Base-by-base conservation (phyloP, 2,888 invertebrate genomes). In the Adelphocoris suturalis region DNA sequence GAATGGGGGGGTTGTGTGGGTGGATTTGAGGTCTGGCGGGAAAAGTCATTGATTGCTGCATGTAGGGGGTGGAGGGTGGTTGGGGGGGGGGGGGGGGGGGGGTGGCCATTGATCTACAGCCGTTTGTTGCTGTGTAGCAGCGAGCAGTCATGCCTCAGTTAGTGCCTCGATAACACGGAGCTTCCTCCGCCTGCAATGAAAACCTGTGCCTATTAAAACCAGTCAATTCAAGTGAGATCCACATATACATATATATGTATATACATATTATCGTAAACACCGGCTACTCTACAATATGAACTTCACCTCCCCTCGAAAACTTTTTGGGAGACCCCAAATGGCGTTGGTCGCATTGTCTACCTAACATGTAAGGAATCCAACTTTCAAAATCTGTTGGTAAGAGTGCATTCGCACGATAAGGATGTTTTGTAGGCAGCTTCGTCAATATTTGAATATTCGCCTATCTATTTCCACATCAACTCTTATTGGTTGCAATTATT, bases 141-240 rank as follows among this genome's bases (percentile, higher is more conserved):
- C n/a, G 37, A 88, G 78, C 88, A 88, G 88, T 88, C 88, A 88
- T 88, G 88, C 80, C 88, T 88, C 88, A 16, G 87, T 87, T 86
- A 88, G 88, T 88, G 88, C 88, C 88, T 88, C 88, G 88, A 88
- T 88, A 88, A 88, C 88, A 16, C 88, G 78, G 78, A 88, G 78
- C 78, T 76, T 78, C 19, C 88, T 80, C 88, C 88, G 78, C 52
- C 88, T n/a, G 88, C 88, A 88, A 88, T 88, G 88, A 78, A 78
- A 88, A 57, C 19, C 68, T 88, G 88, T 88, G 88, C 88, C 88
- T 88, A 88, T 86, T 75, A 75, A 37, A 57, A 75, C 68, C 75
- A 75, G 88, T 88, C 88, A 88, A 88, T 88, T 88, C 55, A 80
- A 88, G 52, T 78, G 80, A 46, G 55, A 47, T 7, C 2, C 37